Base-by-base conservation (phyloP, 2,888 invertebrate genomes). In the Acrobasis suavella region DNA sequence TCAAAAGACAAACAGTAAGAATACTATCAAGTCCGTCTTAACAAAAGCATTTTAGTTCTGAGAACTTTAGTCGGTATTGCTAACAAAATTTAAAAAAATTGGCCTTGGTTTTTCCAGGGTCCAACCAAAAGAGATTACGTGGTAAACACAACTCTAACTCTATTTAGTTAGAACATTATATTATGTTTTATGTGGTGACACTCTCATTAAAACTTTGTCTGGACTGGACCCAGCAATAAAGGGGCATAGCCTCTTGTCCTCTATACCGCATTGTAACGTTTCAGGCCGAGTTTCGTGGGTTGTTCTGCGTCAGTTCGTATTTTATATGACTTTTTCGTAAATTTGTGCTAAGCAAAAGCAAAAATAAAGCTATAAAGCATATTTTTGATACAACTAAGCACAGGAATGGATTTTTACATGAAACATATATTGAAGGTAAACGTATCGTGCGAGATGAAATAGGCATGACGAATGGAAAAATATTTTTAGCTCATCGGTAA, bases 201-300 rank as follows among this genome's bases (percentile, higher is more conserved):
- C 49, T 58, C 58, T 50, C 58, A 58, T 58, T 58, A 58, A 49
- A 58, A 58, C 49, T 58, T 58, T 22, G 51, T 17, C 39, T 12
- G 46, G 46, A 9, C 39, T 12, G 46, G 46, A 9, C 2, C 32
- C 15, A 49, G 32, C 58, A 58, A 37, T 49, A 50, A 49, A 58
- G 58, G 16, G 15, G n/a, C 49, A 46, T 22, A 32, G 16, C 16
- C 32, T 14, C 32, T 32, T 37, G 37, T 9, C 22, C 46, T 58
- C 22, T 42, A 17, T 15, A 10, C 46, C 38, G 38, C 42, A 32
- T 50, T 37, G 50, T 49, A 50, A 50, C 58, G 12, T 58, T 58
- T 37, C 14, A 32, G 50, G 46, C 3, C 38, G 15, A 58, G 50
- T 58, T 58, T 50, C n/a, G 15, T 55, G 5, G 16, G 39, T 55